Percentiles rank a stretch among this genome's conserved stretches.
phyloP scores from a whole-genome alignment of 2,113 vertebrate species.

The Scartelaos histophorus region DNA sequence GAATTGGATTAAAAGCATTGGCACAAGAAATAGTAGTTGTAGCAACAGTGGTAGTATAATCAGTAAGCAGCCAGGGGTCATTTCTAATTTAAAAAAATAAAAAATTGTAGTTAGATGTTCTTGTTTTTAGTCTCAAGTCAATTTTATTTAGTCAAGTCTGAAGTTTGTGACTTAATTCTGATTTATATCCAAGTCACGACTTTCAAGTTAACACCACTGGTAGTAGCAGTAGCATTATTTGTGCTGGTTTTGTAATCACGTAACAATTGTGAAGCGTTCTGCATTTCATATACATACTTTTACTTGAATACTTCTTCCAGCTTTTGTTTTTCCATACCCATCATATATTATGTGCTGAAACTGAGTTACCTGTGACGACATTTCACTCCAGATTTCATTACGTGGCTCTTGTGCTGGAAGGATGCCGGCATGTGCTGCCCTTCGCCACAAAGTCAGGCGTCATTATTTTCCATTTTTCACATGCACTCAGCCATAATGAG shows the following conservation, averaged over 20 bases:
- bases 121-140: neutral
- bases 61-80: neutral
- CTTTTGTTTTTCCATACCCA: neutral
- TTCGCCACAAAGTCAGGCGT: slow-evolving; percentile 31
- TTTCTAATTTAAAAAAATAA: neutral
- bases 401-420: slow-evolving; percentile 9
- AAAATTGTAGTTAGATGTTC: neutral
- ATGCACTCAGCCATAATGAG: slow-evolving; percentile 43
- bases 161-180: neutral
- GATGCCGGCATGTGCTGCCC: slow-evolving; percentile 12
- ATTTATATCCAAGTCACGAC: neutral
- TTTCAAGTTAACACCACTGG: neutral
- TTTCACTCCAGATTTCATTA: slow-evolving; percentile 27
- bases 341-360: slow-evolving; percentile 7
- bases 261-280: neutral
- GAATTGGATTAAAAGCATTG: neutral
- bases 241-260: neutral
- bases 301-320: neutral
- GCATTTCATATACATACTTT: neutral
- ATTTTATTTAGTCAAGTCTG: neutral
- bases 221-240: neutral
- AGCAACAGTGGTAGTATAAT: neutral
- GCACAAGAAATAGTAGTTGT: neutral
- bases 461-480: slow-evolving; percentile 24
- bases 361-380: slow-evolving; percentile 27